phyloP scores from a whole-genome alignment of 2,888 invertebrate species.

The Empis stercorea region DNA sequence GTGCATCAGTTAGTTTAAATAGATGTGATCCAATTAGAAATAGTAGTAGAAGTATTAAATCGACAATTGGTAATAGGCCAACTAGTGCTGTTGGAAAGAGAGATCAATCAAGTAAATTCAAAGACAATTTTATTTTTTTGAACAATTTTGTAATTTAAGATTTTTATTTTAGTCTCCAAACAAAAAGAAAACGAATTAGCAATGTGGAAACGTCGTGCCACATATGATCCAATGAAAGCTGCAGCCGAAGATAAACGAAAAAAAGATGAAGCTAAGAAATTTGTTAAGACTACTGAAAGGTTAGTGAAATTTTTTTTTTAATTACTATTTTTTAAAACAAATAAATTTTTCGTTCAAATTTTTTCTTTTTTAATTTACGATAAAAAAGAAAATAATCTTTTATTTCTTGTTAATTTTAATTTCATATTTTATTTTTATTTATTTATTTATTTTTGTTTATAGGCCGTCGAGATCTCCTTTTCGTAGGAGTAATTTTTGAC shows the following conservation, averaged over 20 bases:
- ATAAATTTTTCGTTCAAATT: neutral
- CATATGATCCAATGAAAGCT: constrained; percentile 88
- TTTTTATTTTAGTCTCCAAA: constrained; percentile 40
- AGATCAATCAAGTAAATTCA: constrained; percentile 26
- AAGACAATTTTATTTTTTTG: neutral
- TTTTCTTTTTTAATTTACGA: neutral
- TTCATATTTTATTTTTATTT: constrained; percentile 11
- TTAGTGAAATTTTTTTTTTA: constrained; percentile 13
- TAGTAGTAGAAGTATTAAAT: constrained; percentile 33
- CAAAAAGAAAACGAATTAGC: constrained; percentile 73
- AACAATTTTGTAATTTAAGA: neutral
- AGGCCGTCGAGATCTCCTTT: constrained; percentile 34
- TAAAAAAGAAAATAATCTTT: neutral
- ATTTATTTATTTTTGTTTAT: constrained; percentile 21
- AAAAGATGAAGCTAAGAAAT: constrained; percentile 41
- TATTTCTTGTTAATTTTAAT: constrained; percentile 18
- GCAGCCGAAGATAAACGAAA: constrained; percentile 74
- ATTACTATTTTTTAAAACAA: neutral
- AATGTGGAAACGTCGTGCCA: constrained; percentile 91
- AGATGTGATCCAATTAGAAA: constrained; percentile 28
- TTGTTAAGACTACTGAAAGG: constrained; percentile 27
- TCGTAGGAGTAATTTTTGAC: constrained; percentile 35
- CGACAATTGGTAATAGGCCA: constrained; percentile 14
- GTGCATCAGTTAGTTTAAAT: constrained; percentile 30
- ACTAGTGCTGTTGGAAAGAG: constrained; percentile 24